Base-by-base conservation (phyloP, 2,888 invertebrate species). In the Drosophila ezoana region DNA sequence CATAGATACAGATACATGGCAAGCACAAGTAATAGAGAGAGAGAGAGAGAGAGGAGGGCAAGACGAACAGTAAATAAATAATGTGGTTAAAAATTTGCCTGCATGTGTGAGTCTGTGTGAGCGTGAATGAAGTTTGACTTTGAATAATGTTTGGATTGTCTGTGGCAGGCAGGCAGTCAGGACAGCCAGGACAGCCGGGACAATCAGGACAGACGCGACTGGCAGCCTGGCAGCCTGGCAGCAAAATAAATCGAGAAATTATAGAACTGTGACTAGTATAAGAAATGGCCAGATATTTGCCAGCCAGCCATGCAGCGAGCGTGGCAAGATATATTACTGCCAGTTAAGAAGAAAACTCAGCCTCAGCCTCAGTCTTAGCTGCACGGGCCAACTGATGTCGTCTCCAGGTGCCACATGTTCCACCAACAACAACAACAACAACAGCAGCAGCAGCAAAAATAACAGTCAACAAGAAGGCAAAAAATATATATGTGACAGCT, bases 111-210 rank as follows among this genome's bases (percentile, higher is more conserved):
- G 48, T 63, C 41, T 49, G 71, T 44, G 79, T 44, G 79, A 82
- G 68, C 85, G 87, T 72, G 89, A 89, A 87, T 89, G 89, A 85
- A 85, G 87, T 85, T 89, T 89, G 85, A 85, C 85, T 85, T 85
- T 85, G 85, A 85, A 85, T 85, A 85, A 85, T 85, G 89, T 87
- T 85, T 89, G 89, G 81, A 85, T 85, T 85, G 89, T 85, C 87
- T 79, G 89, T 84, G 87, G 78, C 80, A 81, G 79, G 79, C 77
- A 77, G 76, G 68, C 81, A 83, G 83, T 41, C 64, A 75, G 79
- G 82, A 66, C 75, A 71, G 47, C 3, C 51, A 52, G 53, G 43
- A 66, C 75, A 71, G 47, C 3, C 51, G 48, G 53, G 43, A 51
- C 53, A 49, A 23, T 4, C 38, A 14, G 71, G 56, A 67, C 59